These are phyloP conservation scores for Trachymyrmex septentrionalis DNA, from an alignment of 1,140 invertebrate species.

Conservation along the genomic window DNA sequence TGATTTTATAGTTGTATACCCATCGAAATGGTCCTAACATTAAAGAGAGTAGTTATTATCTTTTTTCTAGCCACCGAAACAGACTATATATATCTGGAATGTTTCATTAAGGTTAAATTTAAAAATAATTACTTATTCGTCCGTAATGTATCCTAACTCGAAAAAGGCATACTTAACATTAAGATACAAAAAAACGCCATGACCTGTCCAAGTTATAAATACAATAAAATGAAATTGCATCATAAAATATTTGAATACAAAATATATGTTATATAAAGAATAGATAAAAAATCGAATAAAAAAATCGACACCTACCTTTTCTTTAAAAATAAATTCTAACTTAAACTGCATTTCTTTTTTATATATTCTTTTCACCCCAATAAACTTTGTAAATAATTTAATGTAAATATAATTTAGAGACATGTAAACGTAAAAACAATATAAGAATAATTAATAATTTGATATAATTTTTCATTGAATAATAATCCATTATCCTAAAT, in stretches of 20 bases:
- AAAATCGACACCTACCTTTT: not conserved
- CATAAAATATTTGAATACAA: not conserved
- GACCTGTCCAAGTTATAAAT: not conserved
- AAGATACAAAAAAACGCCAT: not conserved
- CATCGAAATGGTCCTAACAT: constrained; percentile 37
- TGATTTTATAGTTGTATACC: constrained; percentile 36
- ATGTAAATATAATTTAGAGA: not conserved
- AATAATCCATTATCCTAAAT: constrained; percentile 19
- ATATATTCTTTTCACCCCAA: not conserved
- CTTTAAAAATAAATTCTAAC: not conserved
- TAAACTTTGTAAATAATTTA: no score
- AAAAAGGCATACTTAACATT: not conserved
- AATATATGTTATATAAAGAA: not conserved
- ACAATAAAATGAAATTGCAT: not conserved
- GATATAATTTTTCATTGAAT: constrained; percentile 11
- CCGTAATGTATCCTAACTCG: constrained; percentile 2
- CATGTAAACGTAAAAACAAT: not conserved
- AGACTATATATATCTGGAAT: not conserved
- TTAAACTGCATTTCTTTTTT: not conserved
- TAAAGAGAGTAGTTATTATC: constrained; percentile 55
- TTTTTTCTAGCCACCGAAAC: constrained; percentile 33
- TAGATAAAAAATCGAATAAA: not conserved
- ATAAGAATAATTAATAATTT: not conserved
- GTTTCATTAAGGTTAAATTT: constrained; percentile 56
- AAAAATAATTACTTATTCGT: constrained; percentile 53